Base-by-base conservation (phyloP, 2,797 vertebrate genomes). In the Eupleurogrammus muticus region DNA sequence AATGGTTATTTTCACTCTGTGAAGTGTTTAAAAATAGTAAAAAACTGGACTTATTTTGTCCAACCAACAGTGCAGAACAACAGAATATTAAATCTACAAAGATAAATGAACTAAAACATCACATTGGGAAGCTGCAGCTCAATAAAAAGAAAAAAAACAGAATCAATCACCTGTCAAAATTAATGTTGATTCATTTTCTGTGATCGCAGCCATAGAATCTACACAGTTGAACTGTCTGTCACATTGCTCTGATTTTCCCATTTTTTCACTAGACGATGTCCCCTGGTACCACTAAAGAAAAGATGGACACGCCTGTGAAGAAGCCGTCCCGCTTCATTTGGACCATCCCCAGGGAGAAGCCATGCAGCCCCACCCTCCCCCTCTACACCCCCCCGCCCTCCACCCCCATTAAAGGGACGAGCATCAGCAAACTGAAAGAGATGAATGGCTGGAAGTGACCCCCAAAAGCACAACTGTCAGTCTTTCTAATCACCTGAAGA, bases 371-470 rank as follows among this genome's bases (percentile, higher is more conserved):
- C 55, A 81, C 82, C 52, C 92, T 93, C 73, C 90, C 90, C 47
- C 88, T 91, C n/a, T 91, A 80, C 88, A 84, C 70, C 70, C 75
- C 84, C 14, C 77, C 88, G 1, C 87, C 90, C 17, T 86, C 88
- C 67, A 84, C 81, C 0, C 90, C 92, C 0, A 66, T 89, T 71
- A 92, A 89, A 67, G 91, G 90, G 7, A 82, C 84, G 54, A 91
- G 81, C 79, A 73, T 93, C 87, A 90, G 85, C 59, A 85, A 83
- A 54, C 90, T 93, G 0, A 93, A 93, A 34, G 92, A 93, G 80
- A 80, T 92, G 86, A 91, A 92, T 8, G 91, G 90, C 70, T 92
- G 92, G 91, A 92, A 94, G 86, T 92, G 85, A 93, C 28, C 11
- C 4, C 34, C 11, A 11, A 10, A 58, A 17, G 14, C 38, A 38